These are phyloP conservation scores for Brachymystax lenok DNA, from an alignment of 2,797 vertebrate genomes.

Conservation along the genomic window DNA sequence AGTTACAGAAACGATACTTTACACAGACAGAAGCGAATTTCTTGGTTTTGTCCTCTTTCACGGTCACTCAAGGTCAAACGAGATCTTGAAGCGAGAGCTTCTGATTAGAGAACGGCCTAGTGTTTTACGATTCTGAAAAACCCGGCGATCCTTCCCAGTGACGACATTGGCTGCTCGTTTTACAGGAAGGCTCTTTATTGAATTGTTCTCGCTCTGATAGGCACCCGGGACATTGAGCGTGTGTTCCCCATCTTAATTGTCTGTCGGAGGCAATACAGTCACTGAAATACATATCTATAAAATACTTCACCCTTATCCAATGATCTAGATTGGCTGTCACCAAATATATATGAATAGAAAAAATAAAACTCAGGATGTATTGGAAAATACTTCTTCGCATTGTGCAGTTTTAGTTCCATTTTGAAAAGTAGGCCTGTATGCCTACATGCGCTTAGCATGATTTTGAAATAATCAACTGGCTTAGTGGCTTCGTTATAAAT, in stretches of 20 bases:
- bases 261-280: conserved; percentile 65
- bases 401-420: conserved; percentile 4
- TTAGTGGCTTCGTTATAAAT: no score
- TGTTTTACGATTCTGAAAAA: conserved; percentile 62
- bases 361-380: conserved; percentile 16
- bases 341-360: conserved; percentile 34
- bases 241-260: conserved; percentile 75
- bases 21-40: conserved; percentile 5
- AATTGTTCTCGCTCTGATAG: conserved; percentile 66
- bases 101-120: conserved; percentile 41
- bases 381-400: conserved; percentile 12
- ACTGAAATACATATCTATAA: conserved; percentile 70
- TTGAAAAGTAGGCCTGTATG: background rate
- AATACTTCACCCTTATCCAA: conserved; percentile 50
- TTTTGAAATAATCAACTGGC: background rate
- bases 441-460: background rate
- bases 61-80: conserved; percentile 66
- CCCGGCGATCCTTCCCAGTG: conserved; percentile 36
- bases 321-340: conserved; percentile 36
- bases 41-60: conserved; percentile 32
- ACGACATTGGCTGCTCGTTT: conserved; percentile 55
- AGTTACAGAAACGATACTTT: background rate
- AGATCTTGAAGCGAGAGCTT: conserved; percentile 34
- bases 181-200: conserved; percentile 75
- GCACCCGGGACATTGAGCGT: conserved; percentile 60